These are phyloP conservation scores for Nestor notabilis DNA, from an alignment of 2,113 vertebrate genomes.

Conservation along the genomic window DNA sequence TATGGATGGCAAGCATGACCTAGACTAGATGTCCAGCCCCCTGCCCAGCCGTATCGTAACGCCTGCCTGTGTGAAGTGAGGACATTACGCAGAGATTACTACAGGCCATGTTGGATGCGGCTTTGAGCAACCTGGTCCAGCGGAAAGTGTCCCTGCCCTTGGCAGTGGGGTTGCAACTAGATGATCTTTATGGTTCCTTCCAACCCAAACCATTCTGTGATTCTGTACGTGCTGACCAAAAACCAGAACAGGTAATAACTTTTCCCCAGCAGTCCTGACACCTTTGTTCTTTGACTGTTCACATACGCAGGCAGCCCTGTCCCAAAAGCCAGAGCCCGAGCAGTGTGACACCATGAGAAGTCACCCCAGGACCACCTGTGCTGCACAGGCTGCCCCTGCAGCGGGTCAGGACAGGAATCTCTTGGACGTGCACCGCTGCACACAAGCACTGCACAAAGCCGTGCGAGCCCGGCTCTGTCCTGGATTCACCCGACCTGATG, in stretches of 20 bases:
- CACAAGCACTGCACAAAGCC: background rate
- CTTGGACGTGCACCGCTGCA: background rate
- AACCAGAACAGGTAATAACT: fast-evolving
- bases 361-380: fast-evolving
- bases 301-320: fast-evolving
- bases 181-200: background rate
- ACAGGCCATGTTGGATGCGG: background rate
- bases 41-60: background rate
- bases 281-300: background rate
- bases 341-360: fast-evolving
- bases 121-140: background rate
- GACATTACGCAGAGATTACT: background rate
- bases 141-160: background rate
- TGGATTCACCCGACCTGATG: background rate
- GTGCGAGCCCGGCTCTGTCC: background rate
- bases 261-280: background rate
- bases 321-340: background rate
- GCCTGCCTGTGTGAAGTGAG: background rate
- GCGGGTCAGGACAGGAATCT: background rate
- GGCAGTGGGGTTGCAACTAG: background rate
- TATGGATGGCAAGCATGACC: background rate
- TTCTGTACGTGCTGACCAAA: background rate
- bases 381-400: background rate
- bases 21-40: background rate
- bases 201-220: background rate